A percentile compares a stretch with the other conserved stretches of the same genome.
Conservation (phyloP, 2,797 vertebrate genomes). For the Leucoraja ocellata region DNA sequence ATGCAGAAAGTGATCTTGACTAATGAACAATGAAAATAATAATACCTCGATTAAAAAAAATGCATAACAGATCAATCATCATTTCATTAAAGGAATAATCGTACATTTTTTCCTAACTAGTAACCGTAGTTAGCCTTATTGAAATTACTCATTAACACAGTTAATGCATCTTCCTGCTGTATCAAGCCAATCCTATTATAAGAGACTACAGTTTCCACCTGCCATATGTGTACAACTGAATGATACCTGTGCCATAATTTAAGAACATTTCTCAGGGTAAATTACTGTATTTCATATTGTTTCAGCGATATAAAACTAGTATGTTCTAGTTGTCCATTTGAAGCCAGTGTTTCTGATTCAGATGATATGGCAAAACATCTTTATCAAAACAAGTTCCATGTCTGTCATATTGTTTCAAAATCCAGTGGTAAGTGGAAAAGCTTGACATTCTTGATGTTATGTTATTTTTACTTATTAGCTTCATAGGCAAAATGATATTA, state of each 20-base stretch:
- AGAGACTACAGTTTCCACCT: background rate
- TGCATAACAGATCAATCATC: too few relatives aligned
- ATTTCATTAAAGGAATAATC: background rate
- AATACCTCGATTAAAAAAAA: background rate
- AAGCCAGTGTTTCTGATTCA: conserved; percentile 67
- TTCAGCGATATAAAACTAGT: conserved; percentile 74
- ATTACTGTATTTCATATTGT: conserved; percentile 39
- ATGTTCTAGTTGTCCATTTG: conserved; percentile 86
- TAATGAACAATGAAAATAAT: background rate
- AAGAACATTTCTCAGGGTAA: conserved; percentile 30
- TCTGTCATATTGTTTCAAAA: conserved; percentile 78
- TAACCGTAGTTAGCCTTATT: background rate
- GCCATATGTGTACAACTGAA: background rate
- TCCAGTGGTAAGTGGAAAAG: conserved; percentile 58
- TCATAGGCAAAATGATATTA: background rate
- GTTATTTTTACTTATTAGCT: conserved; percentile 18
- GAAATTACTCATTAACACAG: background rate
- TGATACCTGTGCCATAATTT: background rate
- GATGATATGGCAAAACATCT: conserved; percentile 88
- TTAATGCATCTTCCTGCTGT: too few relatives aligned
- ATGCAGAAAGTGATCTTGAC: background rate
- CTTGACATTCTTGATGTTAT: background rate
- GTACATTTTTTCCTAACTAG: background rate
- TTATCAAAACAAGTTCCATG: conserved; percentile 68
- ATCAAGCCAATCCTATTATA: background rate